A percentile compares a stretch with the other conserved stretches of the same genome.
These are phyloP conservation scores for Hesperia comma DNA, from an alignment of 2,888 invertebrate genomes.

Conservation along the genomic window DNA sequence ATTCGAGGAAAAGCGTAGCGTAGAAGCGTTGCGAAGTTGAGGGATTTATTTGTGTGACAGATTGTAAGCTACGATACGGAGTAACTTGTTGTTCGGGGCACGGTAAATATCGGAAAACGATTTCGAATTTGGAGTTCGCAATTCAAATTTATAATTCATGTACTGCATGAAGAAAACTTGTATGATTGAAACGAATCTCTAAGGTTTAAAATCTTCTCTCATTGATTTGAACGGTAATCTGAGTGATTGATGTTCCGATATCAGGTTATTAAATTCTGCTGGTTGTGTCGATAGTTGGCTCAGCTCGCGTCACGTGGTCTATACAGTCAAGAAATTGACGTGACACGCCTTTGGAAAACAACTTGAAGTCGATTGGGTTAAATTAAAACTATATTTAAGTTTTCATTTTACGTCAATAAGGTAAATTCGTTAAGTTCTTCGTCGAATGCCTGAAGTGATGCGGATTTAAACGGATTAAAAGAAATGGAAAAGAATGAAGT, in stretches of 20 bases:
- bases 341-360: conserved; percentile 45
- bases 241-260: conserved; percentile 47
- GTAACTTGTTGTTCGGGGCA: conserved; percentile 52
- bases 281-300: conserved; percentile 20
- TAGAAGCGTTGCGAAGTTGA: conserved; percentile 51
- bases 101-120: conserved; percentile 61
- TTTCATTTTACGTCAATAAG: conserved; percentile 58
- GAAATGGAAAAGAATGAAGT: conserved; percentile 51
- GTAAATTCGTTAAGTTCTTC: conserved; percentile 63
- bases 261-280: conserved; percentile 47
- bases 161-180: conserved; percentile 57
- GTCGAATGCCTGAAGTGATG: conserved; percentile 57
- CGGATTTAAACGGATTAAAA: conserved; percentile 54
- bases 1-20: conserved; percentile 51
- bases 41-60: conserved; percentile 60
- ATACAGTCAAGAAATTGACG: conserved; percentile 48
- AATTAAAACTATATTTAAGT: conserved; percentile 74
- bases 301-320: conserved; percentile 11
- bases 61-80: conserved; percentile 51
- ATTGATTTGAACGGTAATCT: conserved; percentile 53
- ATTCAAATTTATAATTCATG: conserved; percentile 63
- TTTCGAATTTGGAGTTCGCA: conserved; percentile 54
- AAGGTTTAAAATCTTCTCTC: conserved; percentile 39
- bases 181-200: conserved; percentile 23
- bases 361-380: conserved; percentile 66